Evolutionary conservation across 2,113 vertebrate genomes (phyloP).

Genomic region (Strigops habroptila): DNA sequence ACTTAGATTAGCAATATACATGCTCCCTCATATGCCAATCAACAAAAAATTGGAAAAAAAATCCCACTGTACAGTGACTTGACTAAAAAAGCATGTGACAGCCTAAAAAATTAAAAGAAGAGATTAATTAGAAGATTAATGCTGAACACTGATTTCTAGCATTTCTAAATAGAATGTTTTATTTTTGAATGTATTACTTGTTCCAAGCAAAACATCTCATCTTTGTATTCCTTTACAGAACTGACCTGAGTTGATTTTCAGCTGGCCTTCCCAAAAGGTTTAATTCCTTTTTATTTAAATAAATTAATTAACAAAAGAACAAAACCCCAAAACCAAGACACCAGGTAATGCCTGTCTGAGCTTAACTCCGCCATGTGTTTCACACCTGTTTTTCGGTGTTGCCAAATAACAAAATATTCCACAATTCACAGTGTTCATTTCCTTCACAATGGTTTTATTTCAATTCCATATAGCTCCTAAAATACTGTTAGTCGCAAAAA

Average conservation of each 20-base stretch:
- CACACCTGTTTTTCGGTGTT: not conserved
- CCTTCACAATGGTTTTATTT: not conserved
- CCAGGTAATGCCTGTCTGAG: not conserved
- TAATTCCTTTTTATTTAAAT: not conserved
- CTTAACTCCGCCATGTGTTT: not conserved
- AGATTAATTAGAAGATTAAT: not conserved
- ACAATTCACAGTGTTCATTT: not conserved
- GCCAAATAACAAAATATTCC: not conserved
- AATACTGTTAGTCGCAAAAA: not conserved
- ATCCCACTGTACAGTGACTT: not conserved
- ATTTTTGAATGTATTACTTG: not conserved
- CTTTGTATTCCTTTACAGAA: not conserved
- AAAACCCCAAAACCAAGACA: not conserved
- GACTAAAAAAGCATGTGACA: not conserved
- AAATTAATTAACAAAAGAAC: not conserved
- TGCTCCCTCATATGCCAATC: not conserved
- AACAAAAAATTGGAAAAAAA: not conserved
- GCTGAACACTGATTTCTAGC: not conserved
- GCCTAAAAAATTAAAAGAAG: not conserved
- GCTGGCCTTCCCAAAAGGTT: fast-evolving
- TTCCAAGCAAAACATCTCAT: not conserved
- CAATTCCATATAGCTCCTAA: not conserved
- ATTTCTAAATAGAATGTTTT: not conserved
- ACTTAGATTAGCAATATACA: not conserved
- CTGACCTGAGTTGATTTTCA: not conserved